These are phyloP conservation scores for Palythoa caribaeorum DNA, from an alignment of 92 coral and sea anemone genomes.

Conservation along the genomic window DNA sequence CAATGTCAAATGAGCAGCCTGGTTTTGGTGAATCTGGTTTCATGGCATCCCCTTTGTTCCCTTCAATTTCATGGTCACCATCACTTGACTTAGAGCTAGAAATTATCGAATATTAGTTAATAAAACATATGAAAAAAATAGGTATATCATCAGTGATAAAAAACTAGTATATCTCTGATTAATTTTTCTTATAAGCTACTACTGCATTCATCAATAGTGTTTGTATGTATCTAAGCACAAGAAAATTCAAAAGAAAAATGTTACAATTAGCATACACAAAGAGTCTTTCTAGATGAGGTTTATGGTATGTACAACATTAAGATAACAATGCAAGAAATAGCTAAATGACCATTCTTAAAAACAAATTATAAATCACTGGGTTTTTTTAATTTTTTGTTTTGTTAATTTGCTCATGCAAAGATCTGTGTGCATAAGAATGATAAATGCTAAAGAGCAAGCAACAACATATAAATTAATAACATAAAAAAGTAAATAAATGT, in stretches of 20 bases:
- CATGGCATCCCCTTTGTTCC: neutral
- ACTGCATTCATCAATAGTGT: slow-evolving; percentile 4
- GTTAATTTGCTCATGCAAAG: neutral
- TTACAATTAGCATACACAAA: neutral
- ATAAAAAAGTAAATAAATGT: neutral
- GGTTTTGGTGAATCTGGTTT: neutral
- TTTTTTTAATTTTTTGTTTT: neutral
- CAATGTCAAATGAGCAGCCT: neutral
- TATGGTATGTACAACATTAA: neutral
- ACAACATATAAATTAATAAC: neutral
- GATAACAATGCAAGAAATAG: neutral
- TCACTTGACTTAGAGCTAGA: neutral
- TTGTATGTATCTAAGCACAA: slow-evolving; percentile 2
- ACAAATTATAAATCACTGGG: neutral
- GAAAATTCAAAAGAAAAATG: slow-evolving; percentile 2
- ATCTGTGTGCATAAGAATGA: neutral
- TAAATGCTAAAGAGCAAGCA: neutral
- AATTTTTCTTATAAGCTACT: slow-evolving; percentile 1
- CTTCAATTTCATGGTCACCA: neutral
- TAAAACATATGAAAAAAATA: neutral
- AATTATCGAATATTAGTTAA: neutral
- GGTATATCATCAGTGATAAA: neutral
- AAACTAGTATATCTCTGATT: neutral
- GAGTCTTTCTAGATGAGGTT: slow-evolving; percentile 5
- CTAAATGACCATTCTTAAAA: neutral